Conservation (phyloP, 1,140 invertebrate genomes). For the Oedothorax gibbosus region DNA sequence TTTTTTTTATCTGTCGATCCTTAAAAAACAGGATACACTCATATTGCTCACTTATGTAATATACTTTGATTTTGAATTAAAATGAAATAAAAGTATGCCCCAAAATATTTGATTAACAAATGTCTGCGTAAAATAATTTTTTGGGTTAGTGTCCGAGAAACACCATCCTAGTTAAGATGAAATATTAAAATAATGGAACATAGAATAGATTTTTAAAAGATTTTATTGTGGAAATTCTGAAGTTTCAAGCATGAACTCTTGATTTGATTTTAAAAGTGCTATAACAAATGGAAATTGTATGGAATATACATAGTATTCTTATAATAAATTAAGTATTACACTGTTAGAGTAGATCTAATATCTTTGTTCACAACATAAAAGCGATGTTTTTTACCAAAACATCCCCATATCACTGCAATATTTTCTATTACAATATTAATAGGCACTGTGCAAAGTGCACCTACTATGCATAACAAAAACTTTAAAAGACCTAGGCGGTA, state of each 20-base stretch:
- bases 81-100: too few species aligned
- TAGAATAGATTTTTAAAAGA: slow-evolving; percentile 27
- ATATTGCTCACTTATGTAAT: too few species aligned
- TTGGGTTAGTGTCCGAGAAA: background rate
- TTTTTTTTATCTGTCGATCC: too few species aligned
- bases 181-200: background rate
- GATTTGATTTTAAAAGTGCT: slow-evolving; percentile 33
- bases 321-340: slow-evolving; percentile 60
- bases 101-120: background rate
- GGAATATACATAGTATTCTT: too few species aligned
- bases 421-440: slow-evolving; percentile 94
- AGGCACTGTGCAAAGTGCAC: slow-evolving; percentile 88
- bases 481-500: slow-evolving; percentile 84
- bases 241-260: slow-evolving; percentile 11
- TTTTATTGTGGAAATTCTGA: slow-evolving; percentile 39
- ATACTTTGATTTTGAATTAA: too few species aligned
- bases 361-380: slow-evolving; percentile 97
- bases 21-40: too few species aligned
- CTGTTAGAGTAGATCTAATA: slow-evolving; percentile 69
- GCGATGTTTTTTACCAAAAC: slow-evolving; percentile 91
- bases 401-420: slow-evolving; percentile 91
- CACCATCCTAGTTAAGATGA: background rate
- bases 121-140: background rate
- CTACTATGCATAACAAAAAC: slow-evolving; percentile 84
- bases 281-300: slow-evolving; percentile 6